A percentile compares a stretch with the other conserved stretches of the same genome.
Conservation (phyloP, 2,888 invertebrate species). For the Catocala fraxini region DNA sequence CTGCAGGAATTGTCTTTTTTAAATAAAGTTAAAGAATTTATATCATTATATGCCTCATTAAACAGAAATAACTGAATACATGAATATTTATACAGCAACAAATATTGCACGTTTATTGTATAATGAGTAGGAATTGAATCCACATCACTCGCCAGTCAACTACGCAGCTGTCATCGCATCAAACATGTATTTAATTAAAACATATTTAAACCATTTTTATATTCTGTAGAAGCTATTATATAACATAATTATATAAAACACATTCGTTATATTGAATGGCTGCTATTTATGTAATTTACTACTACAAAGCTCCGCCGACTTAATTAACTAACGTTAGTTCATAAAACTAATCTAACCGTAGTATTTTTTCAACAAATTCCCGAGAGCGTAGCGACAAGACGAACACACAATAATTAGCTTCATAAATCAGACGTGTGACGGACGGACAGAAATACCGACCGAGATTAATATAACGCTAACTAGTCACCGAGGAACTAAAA, state of each 20-base stretch:
- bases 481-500: constrained; percentile 28
- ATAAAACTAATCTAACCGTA: constrained; percentile 37
- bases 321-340: constrained; percentile 14
- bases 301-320: constrained; percentile 15
- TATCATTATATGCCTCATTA: too few relatives aligned
- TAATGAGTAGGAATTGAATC: too few relatives aligned
- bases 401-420: constrained; percentile 63
- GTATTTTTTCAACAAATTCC: constrained; percentile 34
- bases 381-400: constrained; percentile 36
- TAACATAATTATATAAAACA: not conserved
- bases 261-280: constrained; percentile 7
- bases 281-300: not conserved
- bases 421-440: constrained; percentile 75
- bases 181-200: too few relatives aligned
- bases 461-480: constrained; percentile 65
- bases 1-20: too few relatives aligned
- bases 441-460: constrained; percentile 66
- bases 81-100: too few relatives aligned
- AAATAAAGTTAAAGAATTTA: too few relatives aligned
- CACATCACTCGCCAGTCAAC: too few relatives aligned
- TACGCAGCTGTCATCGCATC: too few relatives aligned
- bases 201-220: too few relatives aligned
- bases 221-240: not conserved
- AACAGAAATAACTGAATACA: too few relatives aligned
- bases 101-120: too few relatives aligned